Evolutionary conservation across 1,140 invertebrate species (phyloP).

Genomic region (Bicyclus anynana): DNA sequence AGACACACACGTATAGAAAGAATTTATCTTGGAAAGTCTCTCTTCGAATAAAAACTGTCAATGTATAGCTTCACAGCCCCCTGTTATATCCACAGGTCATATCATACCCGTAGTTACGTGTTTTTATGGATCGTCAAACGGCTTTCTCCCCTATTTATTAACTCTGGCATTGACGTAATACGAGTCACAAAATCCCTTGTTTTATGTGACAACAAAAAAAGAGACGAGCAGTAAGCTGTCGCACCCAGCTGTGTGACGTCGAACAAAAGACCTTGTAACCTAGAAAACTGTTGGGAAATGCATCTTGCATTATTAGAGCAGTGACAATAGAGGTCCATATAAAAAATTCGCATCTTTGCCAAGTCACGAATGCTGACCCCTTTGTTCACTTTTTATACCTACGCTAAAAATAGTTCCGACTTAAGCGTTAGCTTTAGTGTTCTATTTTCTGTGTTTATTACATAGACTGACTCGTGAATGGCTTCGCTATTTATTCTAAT

Average conservation of each 20-base stretch:
- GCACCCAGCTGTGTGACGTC: slow-evolving; percentile 1
- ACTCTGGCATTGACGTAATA: slow-evolving; percentile 14
- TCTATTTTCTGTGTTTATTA: no score
- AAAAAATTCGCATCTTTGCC: slow-evolving; percentile 18
- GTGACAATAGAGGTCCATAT: slow-evolving; percentile 15
- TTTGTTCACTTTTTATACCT: background rate
- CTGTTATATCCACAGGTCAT: background rate
- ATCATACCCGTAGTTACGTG: background rate
- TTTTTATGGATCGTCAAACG: slow-evolving; percentile 19
- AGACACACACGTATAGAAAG: no score
- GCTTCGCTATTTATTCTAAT: no score
- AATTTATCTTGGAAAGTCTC: slow-evolving; percentile 14
- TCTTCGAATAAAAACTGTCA: slow-evolving; percentile 8
- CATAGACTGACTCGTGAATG: no score
- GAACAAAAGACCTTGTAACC: slow-evolving; percentile 21
- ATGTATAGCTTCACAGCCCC: slow-evolving; percentile 7
- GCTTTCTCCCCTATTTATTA: slow-evolving; percentile 13
- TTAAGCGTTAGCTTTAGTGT: no score
- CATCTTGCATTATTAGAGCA: slow-evolving; percentile 4
- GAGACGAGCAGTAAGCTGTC: slow-evolving; percentile 12
- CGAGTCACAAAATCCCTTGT: slow-evolving; percentile 7
- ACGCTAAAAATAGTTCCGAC: background rate
- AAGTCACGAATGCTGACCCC: slow-evolving; percentile 15
- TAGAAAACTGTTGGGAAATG: slow-evolving; percentile 12
- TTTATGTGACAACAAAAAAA: slow-evolving; percentile 17